These are phyloP conservation scores for Labroides dimidiatus DNA, from an alignment of 2,797 vertebrate species.

Conservation along the genomic window DNA sequence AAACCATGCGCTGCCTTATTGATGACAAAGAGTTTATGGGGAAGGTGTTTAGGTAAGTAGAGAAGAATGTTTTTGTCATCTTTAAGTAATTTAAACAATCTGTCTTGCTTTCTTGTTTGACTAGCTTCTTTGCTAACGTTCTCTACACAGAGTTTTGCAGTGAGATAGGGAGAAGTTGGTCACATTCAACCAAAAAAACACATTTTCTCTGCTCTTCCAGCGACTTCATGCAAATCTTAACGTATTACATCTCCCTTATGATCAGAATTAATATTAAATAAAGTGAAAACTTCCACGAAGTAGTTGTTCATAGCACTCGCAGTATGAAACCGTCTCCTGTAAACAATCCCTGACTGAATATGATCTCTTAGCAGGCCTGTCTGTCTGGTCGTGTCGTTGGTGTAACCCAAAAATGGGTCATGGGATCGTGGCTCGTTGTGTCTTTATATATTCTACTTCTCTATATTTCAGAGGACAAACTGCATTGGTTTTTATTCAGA, in stretches of 20 bases:
- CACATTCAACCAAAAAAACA: too few species aligned
- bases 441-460: slow-evolving; percentile 19
- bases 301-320: not conserved
- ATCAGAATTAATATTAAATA: not conserved
- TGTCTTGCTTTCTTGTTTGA: not conserved
- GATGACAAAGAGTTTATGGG: not conserved
- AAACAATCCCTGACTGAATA: slow-evolving; percentile 14
- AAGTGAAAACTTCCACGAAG: not conserved
- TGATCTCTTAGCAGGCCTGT: not conserved
- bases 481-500: slow-evolving; percentile 4
- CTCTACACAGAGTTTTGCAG: too few species aligned
- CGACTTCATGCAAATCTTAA: too few species aligned
- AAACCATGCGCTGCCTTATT: not conserved
- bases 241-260: not conserved
- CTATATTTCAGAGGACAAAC: slow-evolving; percentile 16
- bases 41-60: too few species aligned
- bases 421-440: slow-evolving; percentile 22
- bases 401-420: slow-evolving; percentile 39
- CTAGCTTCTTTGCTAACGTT: not conserved
- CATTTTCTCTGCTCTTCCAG: too few species aligned
- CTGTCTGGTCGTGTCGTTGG: slow-evolving; percentile 6
- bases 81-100: not conserved
- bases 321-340: not conserved
- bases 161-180: too few species aligned
- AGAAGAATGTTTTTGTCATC: not conserved